phyloP scores from a whole-genome alignment of 2,888 invertebrate species.

The Hecatera dysodea region DNA sequence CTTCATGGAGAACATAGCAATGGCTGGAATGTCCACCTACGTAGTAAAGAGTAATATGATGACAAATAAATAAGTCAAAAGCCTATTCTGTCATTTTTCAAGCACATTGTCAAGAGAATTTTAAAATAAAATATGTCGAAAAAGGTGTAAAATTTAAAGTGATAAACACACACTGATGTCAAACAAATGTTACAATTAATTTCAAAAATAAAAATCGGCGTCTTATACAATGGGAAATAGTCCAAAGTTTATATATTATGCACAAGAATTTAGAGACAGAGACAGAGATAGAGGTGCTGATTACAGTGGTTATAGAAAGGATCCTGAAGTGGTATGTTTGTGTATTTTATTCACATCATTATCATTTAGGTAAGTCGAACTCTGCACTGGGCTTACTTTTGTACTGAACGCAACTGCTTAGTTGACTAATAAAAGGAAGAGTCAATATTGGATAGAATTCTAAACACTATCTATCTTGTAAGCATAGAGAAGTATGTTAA shows the following conservation, averaged over 20 bases:
- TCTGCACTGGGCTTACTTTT: too few species aligned
- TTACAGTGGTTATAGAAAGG: not conserved
- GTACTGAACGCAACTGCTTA: not conserved
- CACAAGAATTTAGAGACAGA: not conserved
- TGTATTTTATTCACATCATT: not conserved
- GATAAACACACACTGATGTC: constrained; percentile 12
- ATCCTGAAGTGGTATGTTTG: constrained; percentile 36
- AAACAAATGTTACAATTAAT: constrained; percentile 41
- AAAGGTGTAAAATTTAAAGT: constrained; percentile 57
- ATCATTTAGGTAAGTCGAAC: not conserved
- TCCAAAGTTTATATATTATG: not conserved
- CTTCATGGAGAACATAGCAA: not conserved
- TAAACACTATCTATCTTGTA: too few species aligned
- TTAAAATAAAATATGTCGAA: constrained; percentile 27
- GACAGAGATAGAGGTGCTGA: not conserved
- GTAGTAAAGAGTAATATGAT: constrained; percentile 4
- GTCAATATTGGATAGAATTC: not conserved
- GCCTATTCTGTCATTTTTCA: constrained; percentile 34
- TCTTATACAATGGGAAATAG: constrained; percentile 26
- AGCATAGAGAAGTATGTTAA: too few species aligned
- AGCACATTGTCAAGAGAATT: constrained; percentile 30
- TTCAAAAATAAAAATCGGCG: constrained; percentile 1
- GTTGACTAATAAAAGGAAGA: not conserved
- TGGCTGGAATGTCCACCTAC: constrained; percentile 13
- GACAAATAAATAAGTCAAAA: constrained; percentile 22